Evolutionary conservation across 2,888 invertebrate species (phyloP).

Genomic region (Philhelius pedissequus): DNA sequence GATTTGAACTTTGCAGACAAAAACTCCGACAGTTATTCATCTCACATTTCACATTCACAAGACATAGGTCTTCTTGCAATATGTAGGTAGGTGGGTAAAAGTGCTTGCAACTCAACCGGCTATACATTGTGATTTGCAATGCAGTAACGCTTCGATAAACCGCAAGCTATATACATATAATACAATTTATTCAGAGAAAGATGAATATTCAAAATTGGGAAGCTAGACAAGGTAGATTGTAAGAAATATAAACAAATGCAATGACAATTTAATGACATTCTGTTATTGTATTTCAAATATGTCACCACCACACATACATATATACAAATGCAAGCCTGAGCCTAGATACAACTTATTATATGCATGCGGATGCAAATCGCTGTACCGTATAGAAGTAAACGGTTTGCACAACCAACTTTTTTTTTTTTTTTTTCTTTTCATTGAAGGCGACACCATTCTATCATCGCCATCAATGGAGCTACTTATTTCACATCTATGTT

Average conservation of each 20-base stretch:
- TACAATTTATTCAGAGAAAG: not conserved
- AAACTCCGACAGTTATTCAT: not conserved
- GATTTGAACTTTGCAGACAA: not conserved
- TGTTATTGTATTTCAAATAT: conserved; percentile 61
- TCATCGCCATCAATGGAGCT: conserved; percentile 56
- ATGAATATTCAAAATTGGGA: conserved; percentile 23
- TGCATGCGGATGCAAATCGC: conserved; percentile 60
- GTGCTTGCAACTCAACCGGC: not conserved
- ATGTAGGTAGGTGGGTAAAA: not conserved
- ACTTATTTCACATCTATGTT: conserved; percentile 25
- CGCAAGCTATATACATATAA: not conserved
- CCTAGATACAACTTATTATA: not conserved
- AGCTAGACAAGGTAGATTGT: conserved; percentile 29
- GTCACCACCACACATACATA: conserved; percentile 18
- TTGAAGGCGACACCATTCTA: conserved; percentile 50
- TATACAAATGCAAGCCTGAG: not conserved
- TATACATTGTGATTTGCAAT: not conserved
- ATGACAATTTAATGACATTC: conserved; percentile 63
- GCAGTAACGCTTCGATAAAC: conserved; percentile 57
- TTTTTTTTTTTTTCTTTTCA: not conserved
- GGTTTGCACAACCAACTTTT: conserved; percentile 22
- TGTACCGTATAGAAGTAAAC: conserved; percentile 39
- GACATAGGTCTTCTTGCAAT: not conserved
- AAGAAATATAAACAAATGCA: not conserved
- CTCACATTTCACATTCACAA: not conserved